Base-by-base conservation (phyloP, 2,113 vertebrate genomes). In the Emydura subglobosa region DNA sequence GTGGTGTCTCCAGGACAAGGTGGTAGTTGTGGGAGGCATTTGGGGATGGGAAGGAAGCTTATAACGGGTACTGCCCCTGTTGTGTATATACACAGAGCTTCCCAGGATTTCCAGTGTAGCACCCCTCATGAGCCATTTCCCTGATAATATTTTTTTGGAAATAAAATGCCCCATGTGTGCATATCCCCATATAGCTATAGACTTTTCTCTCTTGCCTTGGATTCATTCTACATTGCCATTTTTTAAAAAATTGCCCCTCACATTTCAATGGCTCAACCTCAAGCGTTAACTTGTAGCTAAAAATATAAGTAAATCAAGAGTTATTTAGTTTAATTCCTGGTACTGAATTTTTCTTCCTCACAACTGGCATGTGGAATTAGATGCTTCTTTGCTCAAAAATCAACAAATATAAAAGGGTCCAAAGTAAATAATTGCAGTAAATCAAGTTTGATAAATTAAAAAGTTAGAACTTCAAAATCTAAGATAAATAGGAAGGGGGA, bases 261-360 rank as follows among this genome's bases (percentile, higher is more conserved):
- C n/a, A 86, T 79, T 72, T 94, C 87, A 84, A 91, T 81, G 89
- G 89, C 85, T 88, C 82, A 74, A 78, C 61, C 79, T 95, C 81
- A 84, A 76, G 83, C 39, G 92, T 90, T 94, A 91, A 50, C 79
- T 89, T 96, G 89, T 85, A 95, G 82, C 79, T 92, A 91, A 96
- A 97, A 92, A 92, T 96, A 95, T 84, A 96, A 97, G 94, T 94
- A 97, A 97, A 91, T 96, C 85, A 96, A 87, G 44, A 85, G 54
- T 91, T 93, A 54, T 83, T 96, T 92, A 87, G 51, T 83, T 96
- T 90, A 89, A 81, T 93, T 94, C 74, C 90, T 85, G 16, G 50
- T 76, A 51, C 49, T 92, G 47, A 1, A 1, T 94, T 90, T 89
- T 96, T 94, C 97, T 97, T 96, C 89, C 90, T 86, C 61, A 34